Evolutionary conservation across 2,113 vertebrate genomes (phyloP).

Genomic region (Syngnathoides biaculeatus): DNA sequence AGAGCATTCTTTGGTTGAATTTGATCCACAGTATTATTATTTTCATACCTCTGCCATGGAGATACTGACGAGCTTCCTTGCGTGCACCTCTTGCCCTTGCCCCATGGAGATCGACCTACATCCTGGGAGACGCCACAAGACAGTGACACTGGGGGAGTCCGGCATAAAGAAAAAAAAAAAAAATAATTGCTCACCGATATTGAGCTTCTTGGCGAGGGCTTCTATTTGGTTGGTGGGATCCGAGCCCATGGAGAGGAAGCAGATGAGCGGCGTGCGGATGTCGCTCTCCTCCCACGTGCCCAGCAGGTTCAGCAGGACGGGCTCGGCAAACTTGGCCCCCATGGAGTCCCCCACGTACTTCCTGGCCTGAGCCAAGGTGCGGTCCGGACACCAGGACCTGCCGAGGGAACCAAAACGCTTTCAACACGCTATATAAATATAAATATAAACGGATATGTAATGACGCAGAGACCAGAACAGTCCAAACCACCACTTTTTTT

Average conservation of each 20-base stretch:
- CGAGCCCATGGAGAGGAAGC: conserved; percentile 88
- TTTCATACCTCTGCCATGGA: conserved; percentile 77
- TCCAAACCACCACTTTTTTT: no score
- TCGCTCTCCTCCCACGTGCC: conserved; percentile 85
- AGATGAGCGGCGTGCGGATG: conserved; percentile 80
- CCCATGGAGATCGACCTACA: conserved; percentile 77
- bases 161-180: not conserved
- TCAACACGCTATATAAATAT: no score
- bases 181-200: conserved; percentile 62
- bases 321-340: conserved; percentile 79
- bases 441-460: no score
- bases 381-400: conserved; percentile 85
- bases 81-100: conserved; percentile 85
- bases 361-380: conserved; percentile 74
- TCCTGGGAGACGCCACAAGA: conserved; percentile 22
- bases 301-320: conserved; percentile 79
- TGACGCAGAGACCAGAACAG: no score
- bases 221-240: conserved; percentile 85
- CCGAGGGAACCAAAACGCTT: not conserved
- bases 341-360: conserved; percentile 82
- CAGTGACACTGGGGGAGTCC: no score
- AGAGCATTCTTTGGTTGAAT: no score
- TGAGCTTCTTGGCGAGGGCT: conserved; percentile 80
- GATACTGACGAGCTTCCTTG: conserved; percentile 80
- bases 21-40: not conserved